Evolutionary conservation across 2,113 vertebrate species (phyloP), one percentile per base, ranked within the genome.

Genomic region (Heterotilapia buettikoferi): DNA sequence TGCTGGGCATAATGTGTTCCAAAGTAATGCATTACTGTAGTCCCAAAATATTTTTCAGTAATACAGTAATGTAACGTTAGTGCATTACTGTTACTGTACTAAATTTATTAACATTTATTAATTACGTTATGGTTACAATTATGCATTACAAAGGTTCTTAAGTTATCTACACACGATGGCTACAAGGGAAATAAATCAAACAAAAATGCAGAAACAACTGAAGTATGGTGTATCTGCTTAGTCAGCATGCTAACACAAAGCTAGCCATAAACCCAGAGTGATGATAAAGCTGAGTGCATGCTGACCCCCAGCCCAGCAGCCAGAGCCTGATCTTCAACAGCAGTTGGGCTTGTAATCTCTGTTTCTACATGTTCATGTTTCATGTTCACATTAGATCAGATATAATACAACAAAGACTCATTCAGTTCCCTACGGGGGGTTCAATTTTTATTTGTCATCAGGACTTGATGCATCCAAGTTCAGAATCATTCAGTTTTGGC

Each of bases 391-490:
- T 66, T 68, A 36, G n/a, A 71, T 29, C 71, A 92, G 45, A 83
- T 85, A 87, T 2, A 56, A 93, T 78, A 88, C 83, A 57, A 90
- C 83, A 90, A 38, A 85, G 56, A 90, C 84, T 87, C 73, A 3
- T 83, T 87, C 83, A 90, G 90, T 94, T 94, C 93, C 95, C 93
- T 88, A 91, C 81, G 84, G 90, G 93, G 92, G 53, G 80, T 93
- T 93, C 88, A 90, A 90, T 93, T 94, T 94, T 96, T 96, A 96
- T 96, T 96, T 66, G 87, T 95, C 93, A 93, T 95, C 93, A 93
- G 92, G 95, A 95, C 91, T 95, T 94, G 95, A 96, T 94, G 94
- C 95, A 95, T 96, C 96, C 95, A 95, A 95, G 94, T 95, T 94
- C 90, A 95, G 95, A 95, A 94, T 95, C 91, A 93, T 96, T 96